Evolutionary conservation across 2,888 invertebrate genomes (phyloP), one percentile per base, ranked within the genome.

Genomic region (Homarus gammarus): DNA sequence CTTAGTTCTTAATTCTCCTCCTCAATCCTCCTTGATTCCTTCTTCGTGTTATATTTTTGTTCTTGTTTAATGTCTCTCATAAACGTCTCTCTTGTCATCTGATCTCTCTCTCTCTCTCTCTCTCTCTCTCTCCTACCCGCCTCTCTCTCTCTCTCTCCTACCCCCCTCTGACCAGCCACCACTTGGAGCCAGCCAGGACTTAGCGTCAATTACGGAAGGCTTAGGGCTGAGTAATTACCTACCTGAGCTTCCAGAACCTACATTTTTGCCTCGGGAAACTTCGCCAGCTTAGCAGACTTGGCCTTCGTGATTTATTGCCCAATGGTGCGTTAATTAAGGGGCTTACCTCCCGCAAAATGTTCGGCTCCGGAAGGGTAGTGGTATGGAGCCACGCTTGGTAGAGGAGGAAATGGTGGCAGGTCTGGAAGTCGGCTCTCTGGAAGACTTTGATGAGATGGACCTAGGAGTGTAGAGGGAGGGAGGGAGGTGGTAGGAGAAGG

Each of bases 271-370:
- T 31, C 33, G n/a, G 31, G 70, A 84, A 84, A 84, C 84, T 84
- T 84, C 70, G 84, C 70, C 70, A 81, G 87, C 81, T 87, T 87
- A 87, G 73, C 38, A 79, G 73, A 73, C 70, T 40, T 51, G 81
- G 81, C 87, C 72, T 79, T 51, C 81, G 81, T 87, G 87, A 87
- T 87, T 87, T 87, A 87, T 87, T 87, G 87, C 81, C 68, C 87
- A 87, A 87, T 87, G 87, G 87, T 36, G 85, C 81, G 72, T 81
- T 81, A 87, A 87, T 87, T 87, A 86, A 79, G 86, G 86, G 78
- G 78, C 73, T 79, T 79, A 27, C 78, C 86, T 68, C 86, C 86
- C 86, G 85, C 78, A 86, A 86, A 86, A 86, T 86, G 86, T 78
- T 70, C 49, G 73, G 40, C 31, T 18, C 79, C 38, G 40, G 56